These are phyloP conservation scores for Pectinophora gossypiella DNA, from an alignment of 1,140 invertebrate species.

Conservation along the genomic window DNA sequence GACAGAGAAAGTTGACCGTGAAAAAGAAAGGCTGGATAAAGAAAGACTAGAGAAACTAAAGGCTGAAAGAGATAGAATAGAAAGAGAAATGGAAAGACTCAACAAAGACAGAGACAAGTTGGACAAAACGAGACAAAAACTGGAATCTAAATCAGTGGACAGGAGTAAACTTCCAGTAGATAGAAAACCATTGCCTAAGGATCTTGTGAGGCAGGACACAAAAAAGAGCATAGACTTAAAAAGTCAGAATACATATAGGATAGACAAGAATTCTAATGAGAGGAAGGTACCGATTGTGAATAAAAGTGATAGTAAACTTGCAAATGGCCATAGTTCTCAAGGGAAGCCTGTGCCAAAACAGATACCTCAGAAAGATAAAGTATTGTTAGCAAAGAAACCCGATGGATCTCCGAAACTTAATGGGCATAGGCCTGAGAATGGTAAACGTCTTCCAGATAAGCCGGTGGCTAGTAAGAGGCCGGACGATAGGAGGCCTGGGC, in stretches of 20 bases:
- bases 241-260: slow-evolving; percentile 64
- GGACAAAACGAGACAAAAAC: slow-evolving; percentile 54
- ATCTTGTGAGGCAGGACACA: slow-evolving; percentile 29
- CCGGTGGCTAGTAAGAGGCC: slow-evolving; percentile 28
- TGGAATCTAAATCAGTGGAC: slow-evolving; percentile 41
- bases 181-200: slow-evolving; percentile 41
- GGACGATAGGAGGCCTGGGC: slow-evolving; percentile 39
- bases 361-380: slow-evolving; percentile 30
- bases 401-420: slow-evolving; percentile 37
- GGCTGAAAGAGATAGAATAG: slow-evolving; percentile 43
- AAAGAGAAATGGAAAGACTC: slow-evolving; percentile 53
- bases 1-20: slow-evolving; percentile 37
- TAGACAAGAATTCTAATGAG: slow-evolving; percentile 64
- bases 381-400: slow-evolving; percentile 27
- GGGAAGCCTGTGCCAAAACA: slow-evolving; percentile 51
- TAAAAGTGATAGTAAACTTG: slow-evolving; percentile 28
- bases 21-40: slow-evolving; percentile 34
- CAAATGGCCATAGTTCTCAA: slow-evolving; percentile 50
- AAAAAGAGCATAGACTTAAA: slow-evolving; percentile 66
- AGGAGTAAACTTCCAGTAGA: slow-evolving; percentile 27
- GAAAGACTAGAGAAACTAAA: slow-evolving; percentile 21
- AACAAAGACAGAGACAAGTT: slow-evolving; percentile 54
- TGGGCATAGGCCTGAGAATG: slow-evolving; percentile 25
- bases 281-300: slow-evolving; percentile 27
- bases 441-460: slow-evolving; percentile 36